These are phyloP conservation scores for Harpagus bidentatus DNA, from an alignment of 2,113 vertebrate genomes.

Conservation along the genomic window DNA sequence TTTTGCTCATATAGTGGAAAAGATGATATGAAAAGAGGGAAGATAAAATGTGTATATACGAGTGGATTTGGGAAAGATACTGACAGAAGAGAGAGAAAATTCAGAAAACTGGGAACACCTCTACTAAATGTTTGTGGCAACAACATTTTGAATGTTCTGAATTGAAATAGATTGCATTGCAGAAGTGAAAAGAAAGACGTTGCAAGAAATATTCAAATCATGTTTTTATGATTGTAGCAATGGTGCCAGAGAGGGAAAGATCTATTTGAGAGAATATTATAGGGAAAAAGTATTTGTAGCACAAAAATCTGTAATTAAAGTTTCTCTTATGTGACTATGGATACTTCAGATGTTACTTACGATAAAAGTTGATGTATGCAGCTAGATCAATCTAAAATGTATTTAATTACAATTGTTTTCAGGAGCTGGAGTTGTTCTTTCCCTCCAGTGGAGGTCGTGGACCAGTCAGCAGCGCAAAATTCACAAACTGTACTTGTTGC, in stretches of 20 bases:
- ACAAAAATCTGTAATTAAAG: not conserved
- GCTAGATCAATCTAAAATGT: not conserved
- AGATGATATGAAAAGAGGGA: not conserved
- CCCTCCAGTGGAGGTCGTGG: conserved; percentile 85
- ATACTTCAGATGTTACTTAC: not conserved
- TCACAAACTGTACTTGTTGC: conserved; percentile 85
- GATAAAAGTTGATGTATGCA: not conserved
- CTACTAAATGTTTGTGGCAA: not conserved
- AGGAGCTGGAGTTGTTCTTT: conserved; percentile 96
- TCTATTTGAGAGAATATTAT: not conserved
- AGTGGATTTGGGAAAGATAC: not conserved
- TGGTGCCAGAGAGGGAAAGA: not conserved
- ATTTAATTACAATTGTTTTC: conserved; percentile 42
- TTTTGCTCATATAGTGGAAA: not conserved
- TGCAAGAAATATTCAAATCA: not conserved
- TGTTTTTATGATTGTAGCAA: not conserved
- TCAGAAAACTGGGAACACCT: not conserved
- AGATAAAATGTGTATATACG: not conserved
- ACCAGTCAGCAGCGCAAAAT: conserved; percentile 85
- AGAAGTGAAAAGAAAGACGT: not conserved
- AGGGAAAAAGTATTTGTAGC: not conserved
- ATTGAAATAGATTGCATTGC: not conserved
- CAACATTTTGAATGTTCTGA: not conserved
- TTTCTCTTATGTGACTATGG: not conserved
- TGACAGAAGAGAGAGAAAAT: not conserved